Evolutionary conservation across 2,113 vertebrate species (phyloP).

Genomic region (Mesoclemmys tuberculata): DNA sequence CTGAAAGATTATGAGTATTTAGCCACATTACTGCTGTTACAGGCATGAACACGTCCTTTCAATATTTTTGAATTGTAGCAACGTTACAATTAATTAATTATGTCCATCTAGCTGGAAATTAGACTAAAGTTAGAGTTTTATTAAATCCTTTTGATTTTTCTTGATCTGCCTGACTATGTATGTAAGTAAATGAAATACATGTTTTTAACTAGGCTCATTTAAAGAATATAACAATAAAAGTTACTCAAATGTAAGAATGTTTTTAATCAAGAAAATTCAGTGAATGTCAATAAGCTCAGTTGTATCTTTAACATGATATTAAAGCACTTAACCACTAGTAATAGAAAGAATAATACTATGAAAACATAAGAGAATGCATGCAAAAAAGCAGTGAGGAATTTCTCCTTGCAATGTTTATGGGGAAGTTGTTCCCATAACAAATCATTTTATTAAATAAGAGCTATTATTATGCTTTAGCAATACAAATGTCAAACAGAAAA

Average conservation of each 20-base stretch:
- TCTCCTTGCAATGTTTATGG: slow-evolving; percentile 41
- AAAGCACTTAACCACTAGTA: slow-evolving; percentile 41
- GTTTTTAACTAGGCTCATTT: background rate
- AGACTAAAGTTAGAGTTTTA: slow-evolving; percentile 59
- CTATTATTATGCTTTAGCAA: slow-evolving; percentile 45
- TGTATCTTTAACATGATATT: slow-evolving; percentile 18
- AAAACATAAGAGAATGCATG: slow-evolving; percentile 36
- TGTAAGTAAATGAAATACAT: background rate
- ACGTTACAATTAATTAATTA: slow-evolving; percentile 75
- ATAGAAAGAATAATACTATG: background rate
- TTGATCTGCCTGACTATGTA: slow-evolving; percentile 54
- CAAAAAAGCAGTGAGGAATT: slow-evolving; percentile 69
- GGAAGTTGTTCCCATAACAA: slow-evolving; percentile 61
- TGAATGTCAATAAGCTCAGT: background rate
- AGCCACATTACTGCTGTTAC: slow-evolving; percentile 72
- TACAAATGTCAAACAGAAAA: slow-evolving; percentile 55
- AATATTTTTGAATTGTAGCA: slow-evolving; percentile 64
- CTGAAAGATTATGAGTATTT: slow-evolving; percentile 79
- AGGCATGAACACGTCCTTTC: slow-evolving; percentile 72
- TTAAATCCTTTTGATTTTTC: slow-evolving; percentile 58
- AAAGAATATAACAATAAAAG: background rate
- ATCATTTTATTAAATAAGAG: slow-evolving; percentile 60
- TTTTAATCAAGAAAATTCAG: slow-evolving; percentile 29
- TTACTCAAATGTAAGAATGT: background rate
- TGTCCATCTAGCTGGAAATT: slow-evolving; percentile 69